These are phyloP conservation scores for Bradypodion ventrale DNA, from an alignment of 2,797 vertebrate genomes.

Conservation along the genomic window DNA sequence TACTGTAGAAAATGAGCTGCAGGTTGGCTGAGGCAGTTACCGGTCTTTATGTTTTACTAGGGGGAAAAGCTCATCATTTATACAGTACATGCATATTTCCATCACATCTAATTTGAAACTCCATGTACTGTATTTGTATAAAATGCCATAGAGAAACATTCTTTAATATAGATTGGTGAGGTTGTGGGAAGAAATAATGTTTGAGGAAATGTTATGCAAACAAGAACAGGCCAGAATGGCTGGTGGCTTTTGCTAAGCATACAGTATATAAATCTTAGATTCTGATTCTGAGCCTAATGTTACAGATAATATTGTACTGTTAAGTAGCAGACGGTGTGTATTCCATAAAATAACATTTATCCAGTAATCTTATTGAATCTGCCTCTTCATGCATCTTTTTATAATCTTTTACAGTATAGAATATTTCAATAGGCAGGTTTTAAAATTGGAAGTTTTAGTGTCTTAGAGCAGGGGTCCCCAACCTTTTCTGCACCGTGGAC, in stretches of 20 bases:
- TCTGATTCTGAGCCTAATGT: background rate
- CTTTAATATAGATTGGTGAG: background rate
- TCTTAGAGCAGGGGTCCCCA: background rate
- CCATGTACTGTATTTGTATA: conserved; percentile 7
- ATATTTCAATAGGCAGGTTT: background rate
- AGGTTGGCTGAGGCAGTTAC: background rate
- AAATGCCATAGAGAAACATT: background rate
- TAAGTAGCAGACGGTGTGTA: background rate
- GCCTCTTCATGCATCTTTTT: background rate
- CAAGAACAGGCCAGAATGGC: background rate
- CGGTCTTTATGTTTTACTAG: background rate
- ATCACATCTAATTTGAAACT: background rate
- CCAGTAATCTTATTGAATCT: background rate
- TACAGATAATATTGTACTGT: background rate
- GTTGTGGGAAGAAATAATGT: background rate
- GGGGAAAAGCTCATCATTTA: background rate
- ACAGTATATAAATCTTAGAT: background rate
- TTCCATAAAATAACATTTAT: background rate
- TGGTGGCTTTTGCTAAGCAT: background rate
- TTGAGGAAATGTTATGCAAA: background rate
- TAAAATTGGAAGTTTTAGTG: background rate
- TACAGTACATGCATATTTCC: background rate
- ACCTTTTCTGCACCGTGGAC: too few relatives aligned
- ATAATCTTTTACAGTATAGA: background rate
- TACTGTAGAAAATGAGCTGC: background rate